phyloP scores from a whole-genome alignment of 2,113 vertebrate species.

The Sylvia atricapilla region DNA sequence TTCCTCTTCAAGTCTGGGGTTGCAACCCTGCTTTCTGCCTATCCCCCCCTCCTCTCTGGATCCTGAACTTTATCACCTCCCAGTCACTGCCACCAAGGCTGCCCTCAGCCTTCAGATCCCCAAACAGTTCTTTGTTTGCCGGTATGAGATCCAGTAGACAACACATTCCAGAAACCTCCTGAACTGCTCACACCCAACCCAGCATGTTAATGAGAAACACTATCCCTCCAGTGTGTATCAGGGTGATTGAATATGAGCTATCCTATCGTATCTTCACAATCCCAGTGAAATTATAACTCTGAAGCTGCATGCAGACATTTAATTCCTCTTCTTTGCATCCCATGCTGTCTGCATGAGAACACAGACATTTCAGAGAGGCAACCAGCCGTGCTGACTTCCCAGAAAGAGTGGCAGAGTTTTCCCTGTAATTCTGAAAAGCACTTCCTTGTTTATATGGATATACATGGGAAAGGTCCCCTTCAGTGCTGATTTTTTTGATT shows the following conservation, averaged over 20 bases:
- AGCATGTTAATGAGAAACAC: not conserved
- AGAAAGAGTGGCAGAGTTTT: not conserved
- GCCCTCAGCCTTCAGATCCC: not conserved
- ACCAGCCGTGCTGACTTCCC: not conserved
- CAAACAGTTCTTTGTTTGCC: not conserved
- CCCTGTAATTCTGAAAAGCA: not conserved
- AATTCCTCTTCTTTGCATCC: not conserved
- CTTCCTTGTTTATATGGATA: not conserved
- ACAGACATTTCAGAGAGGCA: not conserved
- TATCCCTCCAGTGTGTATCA: not conserved
- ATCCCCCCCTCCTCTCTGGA: not conserved
- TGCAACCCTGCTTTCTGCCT: not conserved
- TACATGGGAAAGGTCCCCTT: not conserved
- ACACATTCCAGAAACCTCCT: not conserved
- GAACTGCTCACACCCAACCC: not conserved
- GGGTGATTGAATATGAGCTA: not conserved
- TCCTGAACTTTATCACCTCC: not conserved
- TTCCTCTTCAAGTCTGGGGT: not conserved
- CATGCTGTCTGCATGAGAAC: not conserved
- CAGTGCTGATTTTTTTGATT: not conserved
- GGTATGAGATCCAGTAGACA: not conserved
- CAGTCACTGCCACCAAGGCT: not conserved
- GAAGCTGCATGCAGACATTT: not conserved
- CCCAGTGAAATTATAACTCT: not conserved
- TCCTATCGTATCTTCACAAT: not conserved